phyloP scores from a whole-genome alignment of 2,888 invertebrate species.

The Phytoseiulus persimilis region DNA sequence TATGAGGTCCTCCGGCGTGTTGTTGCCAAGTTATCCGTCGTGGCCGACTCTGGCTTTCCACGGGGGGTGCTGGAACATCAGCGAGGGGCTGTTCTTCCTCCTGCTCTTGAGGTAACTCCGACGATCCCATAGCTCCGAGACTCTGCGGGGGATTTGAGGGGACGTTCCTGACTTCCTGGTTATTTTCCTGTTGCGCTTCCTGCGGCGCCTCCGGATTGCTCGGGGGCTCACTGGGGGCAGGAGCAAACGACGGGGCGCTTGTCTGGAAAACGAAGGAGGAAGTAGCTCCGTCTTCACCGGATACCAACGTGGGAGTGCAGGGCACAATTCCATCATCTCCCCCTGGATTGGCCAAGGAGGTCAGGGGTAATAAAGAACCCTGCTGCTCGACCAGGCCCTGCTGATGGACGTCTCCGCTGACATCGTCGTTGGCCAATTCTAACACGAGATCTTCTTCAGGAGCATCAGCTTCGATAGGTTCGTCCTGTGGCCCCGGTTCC shows the following conservation, averaged over 20 bases:
- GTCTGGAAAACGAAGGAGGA: conserved; percentile 38
- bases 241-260: background rate
- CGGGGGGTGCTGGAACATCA: background rate
- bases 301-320: conserved; percentile 35
- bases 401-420: conserved; percentile 10
- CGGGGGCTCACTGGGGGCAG: background rate
- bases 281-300: conserved; percentile 36
- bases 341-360: background rate
- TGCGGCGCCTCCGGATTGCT: background rate
- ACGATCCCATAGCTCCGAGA: background rate
- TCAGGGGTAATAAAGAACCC: background rate
- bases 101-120: background rate
- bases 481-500: background rate
- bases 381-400: conserved; percentile 10
- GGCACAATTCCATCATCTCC: conserved; percentile 22
- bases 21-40: background rate
- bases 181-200: background rate
- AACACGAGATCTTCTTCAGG: conserved; percentile 9
- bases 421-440: conserved; percentile 26
- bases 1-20: background rate
- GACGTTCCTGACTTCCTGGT: background rate
- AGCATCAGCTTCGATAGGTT: background rate
- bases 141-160: background rate
- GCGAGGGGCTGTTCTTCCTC: background rate
- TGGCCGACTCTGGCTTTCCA: background rate